Percentiles rank a stretch among this genome's conserved stretches.
Conservation (phyloP, 2,113 vertebrate species). For the Apistogramma diplotaenia region DNA sequence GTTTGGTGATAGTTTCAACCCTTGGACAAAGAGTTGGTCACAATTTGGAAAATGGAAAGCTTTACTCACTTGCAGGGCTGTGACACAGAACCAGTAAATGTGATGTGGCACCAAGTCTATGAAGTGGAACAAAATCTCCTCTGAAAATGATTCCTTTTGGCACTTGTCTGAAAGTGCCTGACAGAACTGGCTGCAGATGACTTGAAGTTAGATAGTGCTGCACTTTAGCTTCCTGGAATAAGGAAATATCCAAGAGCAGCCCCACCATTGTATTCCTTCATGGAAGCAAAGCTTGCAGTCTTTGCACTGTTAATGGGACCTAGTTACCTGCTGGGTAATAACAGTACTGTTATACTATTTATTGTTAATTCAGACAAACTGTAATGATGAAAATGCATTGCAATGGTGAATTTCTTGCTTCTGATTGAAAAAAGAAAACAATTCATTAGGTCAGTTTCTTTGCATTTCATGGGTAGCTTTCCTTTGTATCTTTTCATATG, state of each 20-base stretch:
- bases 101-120: slow-evolving; percentile 30
- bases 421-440: background rate
- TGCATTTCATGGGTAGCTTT: background rate
- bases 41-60: background rate
- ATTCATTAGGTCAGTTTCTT: background rate
- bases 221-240: background rate
- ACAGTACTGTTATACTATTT: background rate
- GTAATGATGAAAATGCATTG: background rate
- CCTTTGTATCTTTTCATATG: background rate
- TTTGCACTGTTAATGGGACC: background rate
- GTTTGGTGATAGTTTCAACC: background rate
- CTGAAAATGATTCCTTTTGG: slow-evolving; percentile 52
- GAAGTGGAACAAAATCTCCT: slow-evolving; percentile 35
- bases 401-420: background rate
- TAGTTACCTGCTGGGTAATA: background rate
- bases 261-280: background rate
- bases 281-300: background rate
- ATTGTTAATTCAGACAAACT: background rate
- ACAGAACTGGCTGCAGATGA: slow-evolving; percentile 30
- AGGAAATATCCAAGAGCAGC: background rate
- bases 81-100: slow-evolving; percentile 40
- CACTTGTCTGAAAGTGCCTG: slow-evolving; percentile 27
- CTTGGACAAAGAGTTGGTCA: background rate
- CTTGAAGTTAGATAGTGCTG: background rate
- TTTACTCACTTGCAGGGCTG: slow-evolving; percentile 1